Evolutionary conservation across 2,797 vertebrate species (phyloP), one percentile per base, ranked within the genome.

Genomic region (Pangasius krempfi): DNA sequence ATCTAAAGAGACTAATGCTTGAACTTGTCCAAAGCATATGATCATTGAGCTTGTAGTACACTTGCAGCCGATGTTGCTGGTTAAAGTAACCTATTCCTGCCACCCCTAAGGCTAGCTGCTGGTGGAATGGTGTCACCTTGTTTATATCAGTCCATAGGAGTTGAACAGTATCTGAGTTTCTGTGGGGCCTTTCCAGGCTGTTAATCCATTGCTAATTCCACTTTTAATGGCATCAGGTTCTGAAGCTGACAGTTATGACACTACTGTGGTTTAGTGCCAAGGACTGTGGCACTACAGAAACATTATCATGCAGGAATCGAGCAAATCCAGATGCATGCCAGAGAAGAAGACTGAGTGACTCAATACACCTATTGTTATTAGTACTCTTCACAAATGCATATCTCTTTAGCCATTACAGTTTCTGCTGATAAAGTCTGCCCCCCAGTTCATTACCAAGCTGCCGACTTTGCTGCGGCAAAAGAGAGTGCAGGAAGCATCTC

Each of bases 211-310:
- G n/a, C 37, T 58, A 33, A 37, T 84, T 85, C 14, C 27, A 68
- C 0, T 2, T 72, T 85, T 18, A 37, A 72, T 54, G 10, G 20
- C 10, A 37, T 40, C 18, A 37, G 9, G 50, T 37, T 72, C 47
- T 54, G 10, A 85, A 72, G 66, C 64, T 37, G 50, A 85, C 50
- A 72, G 60, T 47, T 72, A 6, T 56, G 68, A 85, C 52, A 73
- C 33, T 5, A 58, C 6, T 25, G 56, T 54, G 66, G 47, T 72
- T 37, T 27, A 58, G 70, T 7, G 8, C 22, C 52, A 56, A 75
- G 68, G 70, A 44, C 30, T 4, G 30, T 25, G n/a, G 18, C 47
- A 25, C 70, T 25, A 68, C 56, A 64, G 16, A 83, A 66, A 84
- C n/a, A 12, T 30, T 44, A 30, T 20, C 4, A 30, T n/a, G 62